Conservation (phyloP, 2,113 vertebrate genomes). For the Onychostruthus taczanowskii region DNA sequence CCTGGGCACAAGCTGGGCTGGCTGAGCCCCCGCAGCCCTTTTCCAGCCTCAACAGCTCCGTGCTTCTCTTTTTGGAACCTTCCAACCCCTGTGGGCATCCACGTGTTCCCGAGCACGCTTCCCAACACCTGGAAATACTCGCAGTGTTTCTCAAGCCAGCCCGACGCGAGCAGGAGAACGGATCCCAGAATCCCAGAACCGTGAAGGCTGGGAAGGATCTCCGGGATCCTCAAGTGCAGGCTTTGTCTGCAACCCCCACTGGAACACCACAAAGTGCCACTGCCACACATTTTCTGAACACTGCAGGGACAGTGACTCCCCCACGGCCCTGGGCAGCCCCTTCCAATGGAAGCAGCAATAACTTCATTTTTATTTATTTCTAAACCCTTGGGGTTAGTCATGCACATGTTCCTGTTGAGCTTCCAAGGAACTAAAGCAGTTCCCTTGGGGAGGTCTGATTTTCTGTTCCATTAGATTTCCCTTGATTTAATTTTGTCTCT, state of each 20-base stretch:
- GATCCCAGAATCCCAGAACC: not conserved
- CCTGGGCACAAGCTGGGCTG: fast-evolving
- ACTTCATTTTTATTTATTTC: not conserved
- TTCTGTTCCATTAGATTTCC: not conserved
- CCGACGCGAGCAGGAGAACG: fast-evolving
- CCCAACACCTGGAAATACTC: fast-evolving
- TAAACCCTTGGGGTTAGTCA: not conserved
- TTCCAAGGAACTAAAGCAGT: not conserved
- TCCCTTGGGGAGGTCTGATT: not conserved
- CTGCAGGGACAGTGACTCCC: not conserved
- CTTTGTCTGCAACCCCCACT: not conserved
- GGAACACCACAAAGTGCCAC: not conserved
- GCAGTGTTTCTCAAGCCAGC: fast-evolving
- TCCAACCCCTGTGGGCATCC: fast-evolving
- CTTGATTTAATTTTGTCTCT: not conserved
- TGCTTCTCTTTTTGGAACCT: not conserved
- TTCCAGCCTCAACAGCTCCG: not conserved
- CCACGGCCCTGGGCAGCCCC: not conserved
- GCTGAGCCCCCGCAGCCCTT: not conserved
- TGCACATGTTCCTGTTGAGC: not conserved
- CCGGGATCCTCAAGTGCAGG: fast-evolving
- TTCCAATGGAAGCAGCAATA: not conserved
- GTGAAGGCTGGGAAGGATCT: fast-evolving
- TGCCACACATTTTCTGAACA: not conserved
- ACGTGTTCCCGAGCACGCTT: fast-evolving